Evolutionary conservation across 2,888 invertebrate genomes (phyloP).

Genomic region (Cotesia congregata): DNA sequence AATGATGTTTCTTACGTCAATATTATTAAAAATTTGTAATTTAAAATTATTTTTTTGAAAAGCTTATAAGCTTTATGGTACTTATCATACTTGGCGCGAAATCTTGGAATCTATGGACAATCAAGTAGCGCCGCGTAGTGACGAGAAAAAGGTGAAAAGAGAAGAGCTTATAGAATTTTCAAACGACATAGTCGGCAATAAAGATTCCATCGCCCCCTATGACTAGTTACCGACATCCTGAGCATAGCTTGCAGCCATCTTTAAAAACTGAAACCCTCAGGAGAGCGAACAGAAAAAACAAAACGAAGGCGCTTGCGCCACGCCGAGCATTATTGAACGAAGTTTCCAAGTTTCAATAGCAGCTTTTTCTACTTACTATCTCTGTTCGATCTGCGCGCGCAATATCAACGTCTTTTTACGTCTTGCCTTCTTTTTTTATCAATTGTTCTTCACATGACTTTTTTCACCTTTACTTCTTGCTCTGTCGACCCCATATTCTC

Average conservation of each 20-base stretch:
- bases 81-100: background rate
- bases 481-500: conserved; percentile 38
- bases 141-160: conserved; percentile 21
- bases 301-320: conserved; percentile 71
- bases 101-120: conserved; percentile 30
- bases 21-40: no score
- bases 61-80: no score
- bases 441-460: conserved; percentile 34
- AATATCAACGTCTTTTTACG: conserved; percentile 47
- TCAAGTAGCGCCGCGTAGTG: conserved; percentile 48
- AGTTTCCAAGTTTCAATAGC: conserved; percentile 54
- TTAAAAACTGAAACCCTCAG: conserved; percentile 66
- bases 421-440: conserved; percentile 42
- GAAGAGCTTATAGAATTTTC: conserved; percentile 16
- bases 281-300: conserved; percentile 65
- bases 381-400: conserved; percentile 53
- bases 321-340: conserved; percentile 68
- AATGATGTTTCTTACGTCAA: no score
- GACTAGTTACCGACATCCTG: conserved; percentile 57
- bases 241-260: conserved; percentile 59
- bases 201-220: conserved; percentile 47
- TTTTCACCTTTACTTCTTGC: conserved; percentile 39
- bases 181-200: conserved; percentile 43
- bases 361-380: conserved; percentile 66
- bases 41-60: background rate